Evolutionary conservation across 2,888 invertebrate genomes (phyloP).

Genomic region (Spodoptera littoralis): DNA sequence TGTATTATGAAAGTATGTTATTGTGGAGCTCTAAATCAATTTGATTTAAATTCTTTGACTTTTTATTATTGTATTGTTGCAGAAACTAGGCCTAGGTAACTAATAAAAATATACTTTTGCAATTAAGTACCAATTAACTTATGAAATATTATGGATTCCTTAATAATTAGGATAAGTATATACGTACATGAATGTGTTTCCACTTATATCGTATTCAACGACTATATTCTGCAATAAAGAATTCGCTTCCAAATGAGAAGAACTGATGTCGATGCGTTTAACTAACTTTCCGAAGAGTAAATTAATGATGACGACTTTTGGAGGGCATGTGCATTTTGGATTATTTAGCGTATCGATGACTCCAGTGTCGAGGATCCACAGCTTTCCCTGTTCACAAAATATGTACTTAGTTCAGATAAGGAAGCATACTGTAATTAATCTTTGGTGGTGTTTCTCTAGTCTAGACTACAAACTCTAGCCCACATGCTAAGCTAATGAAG

Average conservation of each 20-base stretch:
- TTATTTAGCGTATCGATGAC: constrained; percentile 91
- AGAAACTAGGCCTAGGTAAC: neutral
- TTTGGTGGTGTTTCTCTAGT: no score
- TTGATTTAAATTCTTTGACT: neutral
- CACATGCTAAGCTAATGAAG: no score
- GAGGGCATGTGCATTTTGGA: constrained; percentile 90
- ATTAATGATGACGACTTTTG: constrained; percentile 91
- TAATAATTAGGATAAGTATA: constrained; percentile 71
- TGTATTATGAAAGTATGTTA: neutral
- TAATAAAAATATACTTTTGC: neutral
- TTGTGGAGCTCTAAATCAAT: constrained; percentile 1
- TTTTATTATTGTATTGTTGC: neutral
- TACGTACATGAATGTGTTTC: constrained; percentile 89
- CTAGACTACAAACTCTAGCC: no score
- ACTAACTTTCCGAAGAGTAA: constrained; percentile 89
- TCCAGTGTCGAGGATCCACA: constrained; percentile 93
- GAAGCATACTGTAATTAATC: no score
- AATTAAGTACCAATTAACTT: neutral
- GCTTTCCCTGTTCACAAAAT: constrained; percentile 84
- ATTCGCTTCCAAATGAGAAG: constrained; percentile 86
- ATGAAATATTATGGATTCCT: no score
- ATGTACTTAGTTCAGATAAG: neutral
- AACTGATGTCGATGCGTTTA: constrained; percentile 88
- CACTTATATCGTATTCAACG: constrained; percentile 90
- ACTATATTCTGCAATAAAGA: constrained; percentile 92